These are phyloP conservation scores for Semnopithecus entellus DNA, from an alignment of 2,113 vertebrate species.

Conservation along the genomic window DNA sequence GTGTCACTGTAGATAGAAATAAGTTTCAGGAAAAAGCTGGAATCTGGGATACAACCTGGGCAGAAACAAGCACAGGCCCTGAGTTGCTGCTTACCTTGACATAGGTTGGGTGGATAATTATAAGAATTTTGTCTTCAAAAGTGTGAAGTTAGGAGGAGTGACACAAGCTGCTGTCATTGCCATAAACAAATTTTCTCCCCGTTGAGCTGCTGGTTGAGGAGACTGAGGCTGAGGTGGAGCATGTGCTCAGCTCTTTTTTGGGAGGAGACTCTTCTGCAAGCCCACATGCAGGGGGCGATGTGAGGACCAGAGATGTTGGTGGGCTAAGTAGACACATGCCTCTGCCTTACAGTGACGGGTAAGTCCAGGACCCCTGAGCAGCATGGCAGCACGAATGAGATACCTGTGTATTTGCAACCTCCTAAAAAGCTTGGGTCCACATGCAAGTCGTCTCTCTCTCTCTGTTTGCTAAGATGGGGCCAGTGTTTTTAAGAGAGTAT, in stretches of 20 bases:
- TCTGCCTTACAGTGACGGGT: accelerated
- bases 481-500: not conserved
- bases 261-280: not conserved
- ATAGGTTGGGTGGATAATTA: no score
- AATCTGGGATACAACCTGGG: no score
- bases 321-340: accelerated
- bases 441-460: no score
- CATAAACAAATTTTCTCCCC: accelerated
- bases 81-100: accelerated
- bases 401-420: not conserved
- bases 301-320: not conserved
- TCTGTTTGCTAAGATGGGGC: not conserved
- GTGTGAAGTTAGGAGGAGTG: not conserved
- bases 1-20: not conserved
- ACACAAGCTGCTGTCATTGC: accelerated
- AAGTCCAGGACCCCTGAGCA: accelerated
- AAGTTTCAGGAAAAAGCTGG: not conserved
- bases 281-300: accelerated
- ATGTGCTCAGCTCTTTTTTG: no score
- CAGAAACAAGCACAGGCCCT: not conserved
- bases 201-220: not conserved
- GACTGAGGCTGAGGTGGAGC: not conserved
- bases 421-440: not conserved
- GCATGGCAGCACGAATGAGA: accelerated
- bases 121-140: not conserved